Evolutionary conservation across 2,797 vertebrate species (phyloP).

Genomic region (Crotalus adamanteus): DNA sequence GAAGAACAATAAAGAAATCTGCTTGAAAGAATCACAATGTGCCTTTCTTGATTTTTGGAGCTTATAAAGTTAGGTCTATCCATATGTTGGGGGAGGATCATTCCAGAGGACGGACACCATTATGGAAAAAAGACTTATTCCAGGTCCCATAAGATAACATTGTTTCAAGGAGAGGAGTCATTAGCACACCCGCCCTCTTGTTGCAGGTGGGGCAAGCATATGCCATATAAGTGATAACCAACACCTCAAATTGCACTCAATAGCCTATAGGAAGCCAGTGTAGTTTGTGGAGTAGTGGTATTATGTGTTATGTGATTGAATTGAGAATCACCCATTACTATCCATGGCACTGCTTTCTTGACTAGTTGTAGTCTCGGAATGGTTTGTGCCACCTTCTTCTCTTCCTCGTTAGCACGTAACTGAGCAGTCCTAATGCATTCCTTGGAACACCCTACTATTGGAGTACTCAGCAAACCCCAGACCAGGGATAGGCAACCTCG

Average conservation of each 20-base stretch:
- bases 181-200: background rate
- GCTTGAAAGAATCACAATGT: background rate
- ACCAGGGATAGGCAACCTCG: too few relatives aligned
- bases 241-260: background rate
- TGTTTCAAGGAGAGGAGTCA: background rate
- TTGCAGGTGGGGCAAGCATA: background rate
- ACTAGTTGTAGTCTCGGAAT: background rate
- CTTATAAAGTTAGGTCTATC: background rate
- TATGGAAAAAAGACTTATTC: background rate
- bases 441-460: background rate
- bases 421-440: background rate
- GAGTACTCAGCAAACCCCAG: background rate
- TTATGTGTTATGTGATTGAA: background rate
- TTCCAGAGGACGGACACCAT: background rate
- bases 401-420: background rate
- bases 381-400: background rate
- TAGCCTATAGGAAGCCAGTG: background rate
- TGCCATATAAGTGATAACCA: background rate
- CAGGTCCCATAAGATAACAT: background rate
- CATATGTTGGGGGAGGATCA: background rate
- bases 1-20: background rate
- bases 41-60: background rate
- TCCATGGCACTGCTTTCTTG: background rate
- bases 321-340: background rate
- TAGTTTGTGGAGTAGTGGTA: background rate